These are phyloP conservation scores for Pemphigus obesinymphae DNA, from an alignment of 1,140 invertebrate species.

Conservation along the genomic window DNA sequence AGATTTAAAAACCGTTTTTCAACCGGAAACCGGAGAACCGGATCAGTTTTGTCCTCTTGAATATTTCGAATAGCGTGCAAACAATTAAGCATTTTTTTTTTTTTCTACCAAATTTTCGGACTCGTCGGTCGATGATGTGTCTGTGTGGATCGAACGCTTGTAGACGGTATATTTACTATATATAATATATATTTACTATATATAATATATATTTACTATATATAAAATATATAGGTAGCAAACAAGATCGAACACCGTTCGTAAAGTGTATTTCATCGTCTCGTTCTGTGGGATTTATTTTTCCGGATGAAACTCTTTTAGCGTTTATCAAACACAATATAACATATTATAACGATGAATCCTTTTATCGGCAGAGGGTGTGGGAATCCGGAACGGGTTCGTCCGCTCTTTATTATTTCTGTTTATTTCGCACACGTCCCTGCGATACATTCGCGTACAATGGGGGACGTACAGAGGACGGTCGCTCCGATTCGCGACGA, in stretches of 20 bases:
- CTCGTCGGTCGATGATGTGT: no score
- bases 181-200: neutral
- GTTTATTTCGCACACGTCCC: neutral
- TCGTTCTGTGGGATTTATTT: no score
- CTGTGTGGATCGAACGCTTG: no score
- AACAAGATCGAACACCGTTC: neutral
- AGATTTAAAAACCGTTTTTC: no score
- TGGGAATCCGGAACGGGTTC: conserved; percentile 12
- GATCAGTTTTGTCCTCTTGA: neutral
- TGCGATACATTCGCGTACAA: no score
- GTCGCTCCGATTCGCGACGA: neutral
- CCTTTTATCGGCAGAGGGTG: neutral
- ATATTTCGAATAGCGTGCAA: no score
- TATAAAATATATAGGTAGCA: neutral
- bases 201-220: neutral
- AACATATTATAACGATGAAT: neutral
- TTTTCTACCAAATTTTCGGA: neutral
- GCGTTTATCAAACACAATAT: neutral
- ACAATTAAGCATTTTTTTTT: neutral
- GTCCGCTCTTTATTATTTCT: neutral
- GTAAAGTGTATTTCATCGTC: no score
- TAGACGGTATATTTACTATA: neutral
- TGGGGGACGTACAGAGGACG: neutral
- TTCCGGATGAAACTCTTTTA: neutral
- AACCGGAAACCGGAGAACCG: no score